Evolutionary conservation across 2,113 vertebrate genomes (phyloP).

Genomic region (Rhabdomys dilectus): DNA sequence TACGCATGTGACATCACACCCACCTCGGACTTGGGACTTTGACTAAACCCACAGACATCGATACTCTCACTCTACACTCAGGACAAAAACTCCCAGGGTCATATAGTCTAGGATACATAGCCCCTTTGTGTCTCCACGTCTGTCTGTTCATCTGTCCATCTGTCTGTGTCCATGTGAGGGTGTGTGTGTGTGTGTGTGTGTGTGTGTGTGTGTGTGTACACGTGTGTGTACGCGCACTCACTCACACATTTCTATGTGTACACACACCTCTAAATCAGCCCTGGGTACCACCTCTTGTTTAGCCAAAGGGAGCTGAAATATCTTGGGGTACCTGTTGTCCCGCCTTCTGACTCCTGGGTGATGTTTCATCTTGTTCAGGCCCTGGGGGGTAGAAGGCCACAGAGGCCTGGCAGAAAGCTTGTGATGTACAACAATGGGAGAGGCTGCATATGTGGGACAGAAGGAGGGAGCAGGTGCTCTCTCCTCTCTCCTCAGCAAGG

Average conservation of each 20-base stretch:
- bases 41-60: neutral
- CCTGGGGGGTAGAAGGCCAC: too few species aligned
- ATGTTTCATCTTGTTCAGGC: neutral
- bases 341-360: accelerated
- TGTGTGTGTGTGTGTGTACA: too few species aligned
- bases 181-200: too few species aligned
- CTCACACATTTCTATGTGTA: too few species aligned
- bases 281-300: neutral
- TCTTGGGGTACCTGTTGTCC: neutral
- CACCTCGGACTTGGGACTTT: neutral
- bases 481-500: too few species aligned
- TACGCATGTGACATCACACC: neutral
- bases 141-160: neutral
- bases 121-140: neutral
- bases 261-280: accelerated
- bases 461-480: neutral
- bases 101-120: neutral
- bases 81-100: neutral
- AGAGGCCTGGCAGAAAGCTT: neutral
- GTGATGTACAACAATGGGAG: too few species aligned
- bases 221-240: too few species aligned
- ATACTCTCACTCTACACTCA: too few species aligned
- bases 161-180: too few species aligned
- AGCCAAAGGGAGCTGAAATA: neutral
- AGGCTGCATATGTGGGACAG: neutral